phyloP scores from a whole-genome alignment of 2,797 vertebrate genomes.

The Petrocephalus sullivani region DNA sequence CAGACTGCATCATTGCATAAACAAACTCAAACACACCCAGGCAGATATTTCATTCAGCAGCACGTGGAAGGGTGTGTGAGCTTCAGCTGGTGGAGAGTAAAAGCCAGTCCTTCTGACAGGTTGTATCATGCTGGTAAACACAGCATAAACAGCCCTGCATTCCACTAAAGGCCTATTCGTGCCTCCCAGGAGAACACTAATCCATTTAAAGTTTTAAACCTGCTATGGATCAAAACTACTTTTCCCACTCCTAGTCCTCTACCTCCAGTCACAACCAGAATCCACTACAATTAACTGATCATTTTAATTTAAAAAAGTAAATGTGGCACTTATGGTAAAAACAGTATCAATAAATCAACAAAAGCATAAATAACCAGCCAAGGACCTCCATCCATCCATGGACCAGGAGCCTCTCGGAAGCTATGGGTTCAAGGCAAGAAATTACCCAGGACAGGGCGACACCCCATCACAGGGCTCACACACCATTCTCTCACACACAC shows the following conservation, averaged over 20 bases:
- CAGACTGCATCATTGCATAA: not conserved
- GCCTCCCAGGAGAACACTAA: not conserved
- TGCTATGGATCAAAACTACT: not conserved
- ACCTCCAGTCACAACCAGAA: not conserved
- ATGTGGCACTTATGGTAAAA: not conserved
- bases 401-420: too few relatives aligned
- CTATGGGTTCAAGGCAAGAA: too few relatives aligned
- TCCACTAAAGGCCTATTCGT: not conserved
- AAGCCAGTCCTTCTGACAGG: not conserved
- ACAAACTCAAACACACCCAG: not conserved
- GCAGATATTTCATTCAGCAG: not conserved
- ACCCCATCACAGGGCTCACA: too few relatives aligned
- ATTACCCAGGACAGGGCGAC: too few relatives aligned
- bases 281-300: not conserved
- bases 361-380: not conserved
- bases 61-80: not conserved
- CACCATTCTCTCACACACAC: too few relatives aligned
- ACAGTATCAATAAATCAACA: not conserved
- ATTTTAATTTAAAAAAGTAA: not conserved
- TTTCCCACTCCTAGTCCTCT: not conserved
- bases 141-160: not conserved
- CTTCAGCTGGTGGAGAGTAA: not conserved
- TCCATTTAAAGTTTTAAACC: not conserved
- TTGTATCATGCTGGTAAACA: not conserved
- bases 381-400: not conserved